Evolutionary conservation across 2,797 vertebrate genomes (phyloP).

Genomic region (Gymnothorax javanicus): DNA sequence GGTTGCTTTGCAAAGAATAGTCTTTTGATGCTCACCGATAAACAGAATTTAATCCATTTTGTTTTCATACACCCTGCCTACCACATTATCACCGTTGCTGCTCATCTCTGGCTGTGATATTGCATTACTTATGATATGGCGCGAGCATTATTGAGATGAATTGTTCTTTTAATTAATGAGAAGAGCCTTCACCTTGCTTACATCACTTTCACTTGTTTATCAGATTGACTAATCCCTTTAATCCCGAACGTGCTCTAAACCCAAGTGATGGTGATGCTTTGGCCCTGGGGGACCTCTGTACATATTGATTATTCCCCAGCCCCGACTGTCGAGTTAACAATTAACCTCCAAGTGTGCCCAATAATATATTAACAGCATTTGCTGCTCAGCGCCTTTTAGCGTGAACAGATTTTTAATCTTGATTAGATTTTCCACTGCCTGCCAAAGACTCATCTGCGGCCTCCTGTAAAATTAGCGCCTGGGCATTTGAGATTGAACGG

Average conservation of each 20-base stretch:
- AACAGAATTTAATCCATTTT: neutral
- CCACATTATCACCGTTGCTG: neutral
- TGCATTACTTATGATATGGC: neutral
- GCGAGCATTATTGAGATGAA: constrained; percentile 7
- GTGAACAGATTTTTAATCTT: constrained; percentile 11
- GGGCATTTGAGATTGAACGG: neutral
- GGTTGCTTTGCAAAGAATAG: neutral
- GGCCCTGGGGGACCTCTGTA: constrained; percentile 65
- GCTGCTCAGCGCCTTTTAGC: constrained; percentile 7
- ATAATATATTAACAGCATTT: constrained; percentile 60
- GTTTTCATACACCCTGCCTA: neutral
- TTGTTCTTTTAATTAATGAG: constrained; percentile 34
- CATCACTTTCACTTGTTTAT: constrained; percentile 46
- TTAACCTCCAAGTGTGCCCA: constrained; percentile 74
- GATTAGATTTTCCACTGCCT: constrained; percentile 4
- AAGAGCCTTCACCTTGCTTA: neutral
- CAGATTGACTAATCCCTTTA: constrained; percentile 64
- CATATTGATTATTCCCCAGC: constrained; percentile 63
- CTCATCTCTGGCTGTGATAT: neutral
- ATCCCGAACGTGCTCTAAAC: constrained; percentile 58
- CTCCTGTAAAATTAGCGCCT: neutral
- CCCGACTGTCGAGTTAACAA: constrained; percentile 70
- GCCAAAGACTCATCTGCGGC: neutral
- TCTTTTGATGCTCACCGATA: neutral
- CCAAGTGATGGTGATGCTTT: constrained; percentile 36